Evolutionary conservation across 2,113 vertebrate genomes (phyloP).

Genomic region (Cyprinodon tularosa): DNA sequence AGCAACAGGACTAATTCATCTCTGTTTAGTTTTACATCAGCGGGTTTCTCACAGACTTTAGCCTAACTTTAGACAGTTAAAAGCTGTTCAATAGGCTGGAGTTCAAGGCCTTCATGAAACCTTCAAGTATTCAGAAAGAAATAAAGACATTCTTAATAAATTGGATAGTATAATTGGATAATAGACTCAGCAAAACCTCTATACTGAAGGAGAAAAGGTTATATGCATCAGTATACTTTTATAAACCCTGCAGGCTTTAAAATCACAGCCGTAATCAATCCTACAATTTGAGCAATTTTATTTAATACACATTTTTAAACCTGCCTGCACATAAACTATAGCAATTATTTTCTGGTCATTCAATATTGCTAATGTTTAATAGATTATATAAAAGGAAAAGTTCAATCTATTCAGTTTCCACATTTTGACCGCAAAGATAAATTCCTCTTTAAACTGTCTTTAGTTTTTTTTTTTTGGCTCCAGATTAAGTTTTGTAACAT

Average conservation of each 20-base stretch:
- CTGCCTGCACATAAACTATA: too few species aligned
- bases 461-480: too few species aligned
- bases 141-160: not conserved
- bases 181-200: not conserved
- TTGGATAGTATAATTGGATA: not conserved
- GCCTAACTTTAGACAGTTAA: not conserved
- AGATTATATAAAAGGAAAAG: too few species aligned
- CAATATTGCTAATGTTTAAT: too few species aligned
- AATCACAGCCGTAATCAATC: not conserved
- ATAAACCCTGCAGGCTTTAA: too few species aligned
- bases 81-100: not conserved
- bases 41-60: not conserved
- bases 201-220: too few species aligned
- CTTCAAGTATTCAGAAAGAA: not conserved
- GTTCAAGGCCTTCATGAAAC: not conserved
- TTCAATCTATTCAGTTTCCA: too few species aligned
- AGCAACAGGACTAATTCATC: conserved; percentile 20
- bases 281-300: not conserved
- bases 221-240: not conserved
- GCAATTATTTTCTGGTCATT: too few species aligned
- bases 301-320: too few species aligned
- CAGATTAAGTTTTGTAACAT: too few species aligned
- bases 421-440: too few species aligned
- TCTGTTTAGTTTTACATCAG: conserved; percentile 18
- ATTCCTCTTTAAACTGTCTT: too few species aligned